Percentiles rank a stretch among this genome's conserved stretches.
Conservation (phyloP, 2,888 invertebrate genomes). For the Ochropleura leucogaster region DNA sequence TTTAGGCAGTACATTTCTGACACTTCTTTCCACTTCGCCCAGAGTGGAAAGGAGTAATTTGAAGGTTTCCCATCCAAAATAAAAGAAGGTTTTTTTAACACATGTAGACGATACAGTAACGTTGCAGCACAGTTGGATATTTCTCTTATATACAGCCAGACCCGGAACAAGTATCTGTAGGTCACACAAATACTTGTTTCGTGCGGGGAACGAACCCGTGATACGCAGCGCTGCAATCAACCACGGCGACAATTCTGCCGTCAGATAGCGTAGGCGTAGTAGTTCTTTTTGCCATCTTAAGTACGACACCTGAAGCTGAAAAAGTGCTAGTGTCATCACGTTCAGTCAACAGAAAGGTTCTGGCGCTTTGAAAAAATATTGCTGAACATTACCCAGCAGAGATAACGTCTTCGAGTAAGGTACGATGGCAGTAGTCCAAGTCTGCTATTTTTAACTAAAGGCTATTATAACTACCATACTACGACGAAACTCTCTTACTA, state of each 20-base stretch:
- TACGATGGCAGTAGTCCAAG: not conserved
- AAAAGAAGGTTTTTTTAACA: not conserved
- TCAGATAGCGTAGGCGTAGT: not conserved
- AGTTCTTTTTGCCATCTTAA: not conserved
- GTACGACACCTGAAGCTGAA: not conserved
- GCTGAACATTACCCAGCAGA: not conserved
- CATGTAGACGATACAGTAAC: not conserved
- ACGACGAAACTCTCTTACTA: not conserved
- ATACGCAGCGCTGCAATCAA: too few species aligned
- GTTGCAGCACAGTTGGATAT: too few species aligned
- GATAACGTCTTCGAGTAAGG: not conserved
- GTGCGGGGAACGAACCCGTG: too few species aligned
- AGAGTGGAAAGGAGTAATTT: too few species aligned
- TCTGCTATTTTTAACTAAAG: not conserved
- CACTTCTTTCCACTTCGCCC: too few species aligned
- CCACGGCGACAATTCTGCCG: too few species aligned
- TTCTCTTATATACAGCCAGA: too few species aligned
- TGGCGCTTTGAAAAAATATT: not conserved
- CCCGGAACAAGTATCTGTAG: too few species aligned
- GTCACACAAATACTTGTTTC: too few species aligned
- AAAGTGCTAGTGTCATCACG: too few species aligned
- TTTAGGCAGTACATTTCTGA: too few species aligned
- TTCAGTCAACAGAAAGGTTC: not conserved
- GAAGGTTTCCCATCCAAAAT: too few species aligned
- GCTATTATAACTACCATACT: not conserved